Conservation (phyloP, 2,888 invertebrate genomes). For the Opisthograptis luteolata region DNA sequence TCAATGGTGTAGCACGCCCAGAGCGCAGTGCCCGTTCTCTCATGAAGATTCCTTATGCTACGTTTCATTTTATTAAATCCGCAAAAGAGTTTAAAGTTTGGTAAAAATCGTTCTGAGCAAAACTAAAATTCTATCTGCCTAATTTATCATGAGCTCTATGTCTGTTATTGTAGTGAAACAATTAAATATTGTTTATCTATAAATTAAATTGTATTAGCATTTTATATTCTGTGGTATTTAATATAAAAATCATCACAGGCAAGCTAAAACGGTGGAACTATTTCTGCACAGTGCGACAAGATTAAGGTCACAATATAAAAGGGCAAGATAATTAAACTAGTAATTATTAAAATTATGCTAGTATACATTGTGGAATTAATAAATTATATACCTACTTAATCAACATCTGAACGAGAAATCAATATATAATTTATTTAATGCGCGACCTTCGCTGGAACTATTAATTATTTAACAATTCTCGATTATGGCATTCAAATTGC, state of each 20-base stretch:
- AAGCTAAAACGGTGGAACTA: not conserved
- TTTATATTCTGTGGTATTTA: too few species aligned
- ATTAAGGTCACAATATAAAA: slow-evolving; percentile 31
- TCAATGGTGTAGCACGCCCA: too few species aligned
- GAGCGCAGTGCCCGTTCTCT: too few species aligned
- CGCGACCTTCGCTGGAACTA: slow-evolving; percentile 53
- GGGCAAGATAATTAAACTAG: slow-evolving; percentile 38
- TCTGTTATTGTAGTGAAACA: too few species aligned
- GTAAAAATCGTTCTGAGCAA: too few species aligned
- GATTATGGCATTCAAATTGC: slow-evolving; percentile 67
- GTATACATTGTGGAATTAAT: slow-evolving; percentile 38
- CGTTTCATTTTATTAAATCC: too few species aligned
- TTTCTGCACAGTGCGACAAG: slow-evolving; percentile 3
- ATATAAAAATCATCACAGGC: not conserved
- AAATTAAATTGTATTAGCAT: too few species aligned
- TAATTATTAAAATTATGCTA: slow-evolving; percentile 43
- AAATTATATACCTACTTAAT: slow-evolving; percentile 46
- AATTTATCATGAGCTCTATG: too few species aligned
- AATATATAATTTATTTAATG: slow-evolving; percentile 63
- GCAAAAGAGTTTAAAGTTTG: too few species aligned
- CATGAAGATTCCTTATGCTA: too few species aligned
- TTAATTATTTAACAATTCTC: slow-evolving; percentile 70
- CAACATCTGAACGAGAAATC: slow-evolving; percentile 56
- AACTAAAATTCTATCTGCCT: too few species aligned
- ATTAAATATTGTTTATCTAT: too few species aligned